Conservation (phyloP, 1,140 invertebrate species). For the Oedothorax gibbosus region DNA sequence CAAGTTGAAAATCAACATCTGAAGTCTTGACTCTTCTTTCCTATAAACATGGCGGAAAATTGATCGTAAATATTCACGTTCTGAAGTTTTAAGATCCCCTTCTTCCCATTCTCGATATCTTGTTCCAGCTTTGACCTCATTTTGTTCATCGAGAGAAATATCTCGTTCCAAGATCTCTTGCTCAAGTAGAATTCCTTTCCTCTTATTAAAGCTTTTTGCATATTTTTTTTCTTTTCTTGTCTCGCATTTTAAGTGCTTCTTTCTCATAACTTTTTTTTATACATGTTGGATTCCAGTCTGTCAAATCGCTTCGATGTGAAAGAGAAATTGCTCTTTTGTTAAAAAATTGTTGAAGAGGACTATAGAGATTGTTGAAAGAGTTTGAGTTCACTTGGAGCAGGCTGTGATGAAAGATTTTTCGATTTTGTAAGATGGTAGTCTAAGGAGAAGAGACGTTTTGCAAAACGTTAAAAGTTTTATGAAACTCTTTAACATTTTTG, state of each 20-base stretch:
- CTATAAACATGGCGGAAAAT: conserved; percentile 44
- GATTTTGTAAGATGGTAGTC: too few relatives aligned
- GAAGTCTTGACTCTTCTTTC: conserved; percentile 11
- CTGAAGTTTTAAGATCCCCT: background rate
- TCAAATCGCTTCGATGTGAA: conserved; percentile 18
- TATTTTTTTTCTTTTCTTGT: background rate
- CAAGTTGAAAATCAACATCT: conserved; percentile 23
- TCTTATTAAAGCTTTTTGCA: conserved; percentile 30
- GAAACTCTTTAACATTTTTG: too few relatives aligned
- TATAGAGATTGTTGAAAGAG: too few relatives aligned
- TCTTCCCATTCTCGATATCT: conserved; percentile 10
- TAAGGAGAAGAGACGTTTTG: too few relatives aligned
- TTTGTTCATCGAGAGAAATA: conserved; percentile 7
- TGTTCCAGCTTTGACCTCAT: background rate
- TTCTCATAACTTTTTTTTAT: conserved; percentile 3
- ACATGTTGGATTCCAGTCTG: conserved; percentile 4
- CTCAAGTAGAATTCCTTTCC: conserved; percentile 6
- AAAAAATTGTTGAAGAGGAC: background rate
- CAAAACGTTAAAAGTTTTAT: too few relatives aligned
- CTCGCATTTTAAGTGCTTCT: conserved; percentile 26
- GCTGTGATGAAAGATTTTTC: too few relatives aligned
- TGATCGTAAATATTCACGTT: conserved; percentile 48
- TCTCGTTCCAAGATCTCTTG: conserved; percentile 14
- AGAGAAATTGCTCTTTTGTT: conserved; percentile 25
- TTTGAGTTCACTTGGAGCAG: too few relatives aligned